These are phyloP conservation scores for Sciaenops ocellatus DNA, from an alignment of 2,797 vertebrate genomes.

Conservation along the genomic window DNA sequence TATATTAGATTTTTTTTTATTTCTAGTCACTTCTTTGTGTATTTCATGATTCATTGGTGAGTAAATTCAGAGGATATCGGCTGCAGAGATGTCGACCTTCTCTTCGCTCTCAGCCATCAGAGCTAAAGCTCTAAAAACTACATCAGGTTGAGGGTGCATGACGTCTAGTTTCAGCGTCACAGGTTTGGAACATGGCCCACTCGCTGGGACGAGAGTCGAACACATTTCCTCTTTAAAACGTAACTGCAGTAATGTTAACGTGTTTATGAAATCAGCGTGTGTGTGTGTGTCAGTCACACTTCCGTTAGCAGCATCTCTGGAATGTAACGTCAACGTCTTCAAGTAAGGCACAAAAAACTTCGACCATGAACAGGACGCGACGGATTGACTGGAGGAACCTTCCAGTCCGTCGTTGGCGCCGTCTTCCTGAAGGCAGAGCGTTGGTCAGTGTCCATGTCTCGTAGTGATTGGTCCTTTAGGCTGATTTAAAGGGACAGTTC, in stretches of 20 bases:
- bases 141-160: not conserved
- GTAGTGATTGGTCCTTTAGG: not conserved
- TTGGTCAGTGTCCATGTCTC: not conserved
- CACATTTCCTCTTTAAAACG: no score
- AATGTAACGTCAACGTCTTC: not conserved
- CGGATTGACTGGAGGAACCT: not conserved
- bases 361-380: not conserved
- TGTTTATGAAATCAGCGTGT: no score
- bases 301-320: not conserved
- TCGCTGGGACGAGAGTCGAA: no score
- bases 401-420: not conserved
- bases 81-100: no score
- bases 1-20: no score
- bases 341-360: constrained; percentile 23
- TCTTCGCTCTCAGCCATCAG: no score
- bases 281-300: no score
- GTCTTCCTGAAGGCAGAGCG: not conserved
- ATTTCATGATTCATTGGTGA: not conserved
- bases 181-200: not conserved
- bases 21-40: not conserved
- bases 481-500: not conserved
- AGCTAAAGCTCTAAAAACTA: no score
- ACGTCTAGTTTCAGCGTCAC: not conserved
- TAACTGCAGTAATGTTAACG: no score
- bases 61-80: not conserved